A percentile compares a stretch with the other conserved stretches of the same genome.
Conservation (phyloP, 2,888 invertebrate genomes). For the Himalopsyche kuldschensis region DNA sequence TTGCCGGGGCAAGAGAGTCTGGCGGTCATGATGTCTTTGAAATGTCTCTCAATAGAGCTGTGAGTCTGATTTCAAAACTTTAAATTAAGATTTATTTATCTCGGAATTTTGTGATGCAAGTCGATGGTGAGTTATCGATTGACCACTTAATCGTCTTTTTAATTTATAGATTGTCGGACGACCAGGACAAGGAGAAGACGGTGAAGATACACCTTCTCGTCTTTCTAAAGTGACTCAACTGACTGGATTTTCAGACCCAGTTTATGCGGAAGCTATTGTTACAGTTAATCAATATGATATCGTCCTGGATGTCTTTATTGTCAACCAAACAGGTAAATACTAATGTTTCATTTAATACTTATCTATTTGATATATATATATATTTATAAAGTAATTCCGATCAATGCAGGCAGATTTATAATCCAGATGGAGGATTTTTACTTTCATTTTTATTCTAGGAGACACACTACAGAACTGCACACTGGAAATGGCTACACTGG, state of each 20-base stretch:
- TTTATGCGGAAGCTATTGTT: constrained; percentile 99
- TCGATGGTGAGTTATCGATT: too few relatives aligned
- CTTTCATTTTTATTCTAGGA: constrained; percentile 48
- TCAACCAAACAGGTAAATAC: constrained; percentile 86
- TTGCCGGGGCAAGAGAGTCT: constrained; percentile 48
- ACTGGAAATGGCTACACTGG: constrained; percentile 95
- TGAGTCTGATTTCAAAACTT: constrained; percentile 14
- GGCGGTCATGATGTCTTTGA: constrained; percentile 87
- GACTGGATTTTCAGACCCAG: constrained; percentile 98
- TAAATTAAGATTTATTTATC: too few relatives aligned
- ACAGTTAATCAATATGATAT: constrained; percentile 99
- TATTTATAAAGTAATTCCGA: background rate
- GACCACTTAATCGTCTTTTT: constrained; percentile 3
- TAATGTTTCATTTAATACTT: background rate
- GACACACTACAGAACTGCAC: constrained; percentile 98
- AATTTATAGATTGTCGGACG: constrained; percentile 41
- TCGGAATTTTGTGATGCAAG: too few relatives aligned
- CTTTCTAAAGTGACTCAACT: constrained; percentile 88
- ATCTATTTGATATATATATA: background rate
- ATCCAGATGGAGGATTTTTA: too few relatives aligned
- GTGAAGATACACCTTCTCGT: constrained; percentile 59
- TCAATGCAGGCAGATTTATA: too few relatives aligned
- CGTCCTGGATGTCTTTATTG: constrained; percentile 95
- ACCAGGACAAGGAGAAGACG: constrained; percentile 46
- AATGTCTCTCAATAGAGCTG: constrained; percentile 66